Percentiles rank a stretch among this genome's conserved stretches.
phyloP scores from a whole-genome alignment of 1,140 invertebrate species.

The Palaemon carinicauda region DNA sequence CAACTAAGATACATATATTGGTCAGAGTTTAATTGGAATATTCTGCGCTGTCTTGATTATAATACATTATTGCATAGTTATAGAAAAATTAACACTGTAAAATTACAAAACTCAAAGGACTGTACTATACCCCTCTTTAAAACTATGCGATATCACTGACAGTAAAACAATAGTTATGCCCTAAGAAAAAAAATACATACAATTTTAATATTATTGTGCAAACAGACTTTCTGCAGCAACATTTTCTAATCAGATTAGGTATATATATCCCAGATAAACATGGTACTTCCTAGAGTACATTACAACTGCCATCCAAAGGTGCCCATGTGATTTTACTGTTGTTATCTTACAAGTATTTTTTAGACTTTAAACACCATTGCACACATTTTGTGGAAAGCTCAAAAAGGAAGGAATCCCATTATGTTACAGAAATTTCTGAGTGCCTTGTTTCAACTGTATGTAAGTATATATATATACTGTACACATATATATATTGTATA shows the following conservation, averaged over 20 bases:
- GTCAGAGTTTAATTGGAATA: neutral
- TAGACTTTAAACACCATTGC: slow-evolving; percentile 25
- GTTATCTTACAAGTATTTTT: neutral
- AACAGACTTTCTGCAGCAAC: too few relatives aligned
- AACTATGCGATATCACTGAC: too few relatives aligned
- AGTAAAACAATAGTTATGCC: too few relatives aligned
- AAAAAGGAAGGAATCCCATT: slow-evolving; percentile 3
- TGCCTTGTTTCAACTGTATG: slow-evolving; percentile 48
- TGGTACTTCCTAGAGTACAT: neutral
- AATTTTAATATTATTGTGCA: too few relatives aligned
- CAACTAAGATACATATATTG: neutral
- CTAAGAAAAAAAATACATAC: too few relatives aligned
- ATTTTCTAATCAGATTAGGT: too few relatives aligned
- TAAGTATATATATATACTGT: neutral
- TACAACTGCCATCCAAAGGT: slow-evolving; percentile 41
- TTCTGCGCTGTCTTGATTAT: too few relatives aligned
- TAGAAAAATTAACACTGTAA: too few relatives aligned
- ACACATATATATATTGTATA: neutral
- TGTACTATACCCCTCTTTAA: too few relatives aligned
- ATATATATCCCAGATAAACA: too few relatives aligned
- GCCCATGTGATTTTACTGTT: slow-evolving; percentile 11
- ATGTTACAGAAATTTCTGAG: slow-evolving; percentile 36
- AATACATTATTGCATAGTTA: too few relatives aligned
- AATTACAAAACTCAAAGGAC: too few relatives aligned
- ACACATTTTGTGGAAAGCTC: slow-evolving; percentile 25